phyloP scores from a whole-genome alignment of 1,140 invertebrate genomes.

The Drosophila malerkotliana region DNA sequence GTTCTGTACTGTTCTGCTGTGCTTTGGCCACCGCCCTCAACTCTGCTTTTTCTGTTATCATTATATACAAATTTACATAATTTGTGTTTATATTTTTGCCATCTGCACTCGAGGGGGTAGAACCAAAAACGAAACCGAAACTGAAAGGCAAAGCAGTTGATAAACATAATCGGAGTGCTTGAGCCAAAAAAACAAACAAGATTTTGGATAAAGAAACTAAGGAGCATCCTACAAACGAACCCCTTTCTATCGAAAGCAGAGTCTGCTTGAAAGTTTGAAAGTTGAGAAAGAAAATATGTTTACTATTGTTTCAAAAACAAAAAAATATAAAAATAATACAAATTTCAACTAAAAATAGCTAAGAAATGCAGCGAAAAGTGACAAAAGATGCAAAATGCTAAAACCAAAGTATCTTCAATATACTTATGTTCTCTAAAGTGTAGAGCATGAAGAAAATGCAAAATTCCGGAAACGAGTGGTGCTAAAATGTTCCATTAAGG shows the following conservation, averaged over 20 bases:
- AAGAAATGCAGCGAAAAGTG: slow-evolving; percentile 29
- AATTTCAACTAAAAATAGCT: background rate
- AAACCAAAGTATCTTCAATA: slow-evolving; percentile 1
- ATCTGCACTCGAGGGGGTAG: slow-evolving; percentile 19
- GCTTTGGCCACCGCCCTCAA: background rate
- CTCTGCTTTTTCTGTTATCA: slow-evolving; percentile 54
- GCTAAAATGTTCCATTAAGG: slow-evolving; percentile 11
- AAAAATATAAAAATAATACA: background rate
- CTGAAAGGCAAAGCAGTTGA: slow-evolving; percentile 32
- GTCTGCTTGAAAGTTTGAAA: slow-evolving; percentile 50
- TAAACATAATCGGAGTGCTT: slow-evolving; percentile 70
- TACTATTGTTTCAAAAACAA: slow-evolving; percentile 30
- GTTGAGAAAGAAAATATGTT: slow-evolving; percentile 56
- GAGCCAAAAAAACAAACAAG: slow-evolving; percentile 38
- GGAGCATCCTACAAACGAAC: too few species aligned
- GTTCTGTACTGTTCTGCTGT: background rate
- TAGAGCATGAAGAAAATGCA: too few species aligned
- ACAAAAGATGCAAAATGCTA: slow-evolving; percentile 23
- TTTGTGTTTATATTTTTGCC: slow-evolving; percentile 68
- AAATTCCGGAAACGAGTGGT: too few species aligned
- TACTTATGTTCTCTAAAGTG: too few species aligned
- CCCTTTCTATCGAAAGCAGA: too few species aligned
- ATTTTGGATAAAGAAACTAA: slow-evolving; percentile 22
- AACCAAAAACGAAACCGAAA: background rate
- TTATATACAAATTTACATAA: slow-evolving; percentile 79